phyloP scores from a whole-genome alignment of 2,888 invertebrate genomes.

The Stenichneumon culpator region DNA sequence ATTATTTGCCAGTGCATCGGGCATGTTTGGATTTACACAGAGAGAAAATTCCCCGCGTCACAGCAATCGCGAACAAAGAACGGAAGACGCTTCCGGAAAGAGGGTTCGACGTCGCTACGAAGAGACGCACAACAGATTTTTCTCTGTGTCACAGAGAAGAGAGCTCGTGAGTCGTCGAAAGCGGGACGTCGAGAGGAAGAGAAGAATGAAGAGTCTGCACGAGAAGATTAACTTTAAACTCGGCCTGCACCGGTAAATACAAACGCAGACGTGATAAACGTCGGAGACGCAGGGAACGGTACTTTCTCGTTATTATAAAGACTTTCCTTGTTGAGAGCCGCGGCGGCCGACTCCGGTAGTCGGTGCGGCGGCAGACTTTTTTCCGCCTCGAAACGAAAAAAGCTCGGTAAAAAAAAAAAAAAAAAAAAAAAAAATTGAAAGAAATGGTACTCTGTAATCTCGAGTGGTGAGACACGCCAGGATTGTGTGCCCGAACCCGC shows the following conservation, averaged over 20 bases:
- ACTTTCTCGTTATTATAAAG: conserved; percentile 19
- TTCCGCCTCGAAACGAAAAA: neutral
- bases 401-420: neutral
- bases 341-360: neutral
- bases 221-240: neutral
- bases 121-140: neutral
- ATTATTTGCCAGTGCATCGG: neutral
- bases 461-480: conserved; percentile 36
- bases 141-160: neutral
- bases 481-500: conserved; percentile 8
- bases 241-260: neutral
- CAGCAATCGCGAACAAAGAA: neutral
- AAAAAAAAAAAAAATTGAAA: no score
- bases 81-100: neutral
- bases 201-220: neutral
- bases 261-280: neutral
- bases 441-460: conserved; percentile 37
- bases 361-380: neutral
- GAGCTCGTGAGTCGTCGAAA: neutral
- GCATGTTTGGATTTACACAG: neutral
- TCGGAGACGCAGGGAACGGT: neutral
- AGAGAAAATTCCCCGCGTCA: neutral
- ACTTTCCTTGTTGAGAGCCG: neutral
- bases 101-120: neutral
- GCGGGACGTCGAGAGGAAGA: neutral